Conservation (phyloP, 2,113 vertebrate species). For the Clinocottus analis region DNA sequence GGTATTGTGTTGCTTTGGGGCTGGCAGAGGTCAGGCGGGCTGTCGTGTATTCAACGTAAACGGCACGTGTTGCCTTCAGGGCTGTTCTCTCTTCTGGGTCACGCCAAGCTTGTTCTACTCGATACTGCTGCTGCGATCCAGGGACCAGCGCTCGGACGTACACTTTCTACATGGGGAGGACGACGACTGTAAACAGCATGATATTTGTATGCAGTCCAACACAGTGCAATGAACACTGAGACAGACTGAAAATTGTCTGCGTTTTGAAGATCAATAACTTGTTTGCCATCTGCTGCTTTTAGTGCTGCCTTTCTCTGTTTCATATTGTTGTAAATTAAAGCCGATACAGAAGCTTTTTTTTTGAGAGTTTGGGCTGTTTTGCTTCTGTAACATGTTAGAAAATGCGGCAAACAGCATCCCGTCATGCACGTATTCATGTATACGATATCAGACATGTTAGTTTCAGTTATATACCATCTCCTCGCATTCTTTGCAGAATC, state of each 20-base stretch:
- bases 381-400: too few relatives aligned
- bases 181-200: neutral
- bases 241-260: neutral
- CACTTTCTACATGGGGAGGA: neutral
- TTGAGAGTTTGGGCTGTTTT: too few relatives aligned
- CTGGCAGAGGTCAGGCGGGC: conserved; percentile 18
- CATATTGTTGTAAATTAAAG: too few relatives aligned
- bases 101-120: conserved; percentile 42
- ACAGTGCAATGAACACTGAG: neutral
- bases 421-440: too few relatives aligned
- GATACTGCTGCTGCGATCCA: conserved; percentile 40
- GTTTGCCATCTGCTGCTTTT: neutral
- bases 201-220: neutral
- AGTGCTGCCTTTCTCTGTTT: too few relatives aligned
- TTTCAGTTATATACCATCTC: neutral
- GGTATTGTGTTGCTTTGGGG: conserved; percentile 31
- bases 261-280: neutral
- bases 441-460: too few relatives aligned
- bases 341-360: too few relatives aligned
- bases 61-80: conserved; percentile 64
- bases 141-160: neutral
- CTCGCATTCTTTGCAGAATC: neutral
- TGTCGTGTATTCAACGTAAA: conserved; percentile 33
- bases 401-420: too few relatives aligned
- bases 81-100: conserved; percentile 63